phyloP scores from a whole-genome alignment of 2,888 invertebrate genomes.

The Amblyteles armatorius region DNA sequence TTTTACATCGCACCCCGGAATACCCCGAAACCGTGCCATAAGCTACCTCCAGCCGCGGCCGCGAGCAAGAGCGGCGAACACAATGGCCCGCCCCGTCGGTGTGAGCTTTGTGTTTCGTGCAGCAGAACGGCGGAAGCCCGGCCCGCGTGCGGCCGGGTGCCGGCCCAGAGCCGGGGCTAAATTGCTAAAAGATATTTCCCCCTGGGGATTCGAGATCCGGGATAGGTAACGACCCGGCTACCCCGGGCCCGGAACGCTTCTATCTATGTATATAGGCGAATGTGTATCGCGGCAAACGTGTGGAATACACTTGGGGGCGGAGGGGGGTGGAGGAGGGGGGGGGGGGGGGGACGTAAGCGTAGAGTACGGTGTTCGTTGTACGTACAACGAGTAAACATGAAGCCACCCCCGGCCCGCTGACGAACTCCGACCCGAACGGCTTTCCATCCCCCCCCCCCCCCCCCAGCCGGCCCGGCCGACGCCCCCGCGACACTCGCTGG shows the following conservation, averaged over 20 bases:
- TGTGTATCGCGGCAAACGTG: conserved; percentile 63
- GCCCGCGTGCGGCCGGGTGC: conserved; percentile 39
- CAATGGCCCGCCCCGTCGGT: conserved; percentile 61
- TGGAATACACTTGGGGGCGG: conserved; percentile 68
- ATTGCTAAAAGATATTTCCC: conserved; percentile 81
- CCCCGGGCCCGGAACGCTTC: conserved; percentile 59
- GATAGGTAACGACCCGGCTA: conserved; percentile 72
- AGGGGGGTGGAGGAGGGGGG: conserved; percentile 34
- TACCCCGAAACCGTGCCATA: conserved; percentile 15
- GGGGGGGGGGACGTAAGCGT: conserved; percentile 52
- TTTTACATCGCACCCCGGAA: conserved; percentile 18
- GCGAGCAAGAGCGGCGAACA: conserved; percentile 64
- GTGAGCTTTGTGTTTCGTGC: conserved; percentile 7
- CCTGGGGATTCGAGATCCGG: conserved; percentile 73
- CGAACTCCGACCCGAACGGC: conserved; percentile 55
- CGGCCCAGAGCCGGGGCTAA: conserved; percentile 65
- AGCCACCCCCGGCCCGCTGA: conserved; percentile 37
- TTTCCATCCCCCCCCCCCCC: conserved; percentile 36
- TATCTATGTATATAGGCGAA: conserved; percentile 7
- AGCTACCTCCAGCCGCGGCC: conserved; percentile 67
- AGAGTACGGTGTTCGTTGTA: conserved; percentile 33
- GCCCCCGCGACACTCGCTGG: conserved; percentile 66
- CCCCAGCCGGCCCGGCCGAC: background rate
- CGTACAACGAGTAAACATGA: conserved; percentile 56
- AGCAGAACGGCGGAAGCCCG: conserved; percentile 27